Percentiles rank a stretch among this genome's conserved stretches.
phyloP scores from a whole-genome alignment of 2,888 invertebrate species.

The Phyto melanocephala region DNA sequence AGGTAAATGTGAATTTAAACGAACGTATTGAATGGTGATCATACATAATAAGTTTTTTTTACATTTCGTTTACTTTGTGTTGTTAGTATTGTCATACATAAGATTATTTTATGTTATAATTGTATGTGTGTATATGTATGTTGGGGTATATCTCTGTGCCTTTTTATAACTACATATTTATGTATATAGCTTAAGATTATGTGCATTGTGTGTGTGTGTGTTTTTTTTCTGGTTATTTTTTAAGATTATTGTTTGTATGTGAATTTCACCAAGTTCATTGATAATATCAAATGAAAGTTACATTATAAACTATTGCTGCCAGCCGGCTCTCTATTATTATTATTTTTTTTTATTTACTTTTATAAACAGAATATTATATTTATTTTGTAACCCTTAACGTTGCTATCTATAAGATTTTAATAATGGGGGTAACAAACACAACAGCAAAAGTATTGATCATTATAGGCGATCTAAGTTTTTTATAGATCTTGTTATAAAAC shows the following conservation, averaged over 20 bases:
- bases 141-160: neutral
- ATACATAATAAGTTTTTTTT: conserved; percentile 54
- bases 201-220: neutral
- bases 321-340: neutral
- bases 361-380: conserved; percentile 13
- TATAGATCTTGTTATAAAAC: conserved; percentile 48
- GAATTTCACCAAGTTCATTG: conserved; percentile 52
- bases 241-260: conserved; percentile 14
- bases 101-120: no score
- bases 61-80: conserved; percentile 46
- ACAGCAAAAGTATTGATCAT: conserved; percentile 27
- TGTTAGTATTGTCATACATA: conserved; percentile 12
- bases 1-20: conserved; percentile 37
- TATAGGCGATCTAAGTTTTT: conserved; percentile 42
- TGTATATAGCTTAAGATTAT: conserved; percentile 22
- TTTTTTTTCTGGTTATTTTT: no score
- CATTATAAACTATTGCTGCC: conserved; percentile 20
- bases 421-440: conserved; percentile 51
- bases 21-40: conserved; percentile 32
- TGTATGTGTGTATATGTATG: neutral
- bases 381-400: conserved; percentile 43
- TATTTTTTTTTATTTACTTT: no score
- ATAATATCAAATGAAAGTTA: conserved; percentile 29
- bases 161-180: neutral
- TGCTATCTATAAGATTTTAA: conserved; percentile 47